Conservation (phyloP, 2,888 invertebrate species). For the Acanthosepion lycidas region DNA sequence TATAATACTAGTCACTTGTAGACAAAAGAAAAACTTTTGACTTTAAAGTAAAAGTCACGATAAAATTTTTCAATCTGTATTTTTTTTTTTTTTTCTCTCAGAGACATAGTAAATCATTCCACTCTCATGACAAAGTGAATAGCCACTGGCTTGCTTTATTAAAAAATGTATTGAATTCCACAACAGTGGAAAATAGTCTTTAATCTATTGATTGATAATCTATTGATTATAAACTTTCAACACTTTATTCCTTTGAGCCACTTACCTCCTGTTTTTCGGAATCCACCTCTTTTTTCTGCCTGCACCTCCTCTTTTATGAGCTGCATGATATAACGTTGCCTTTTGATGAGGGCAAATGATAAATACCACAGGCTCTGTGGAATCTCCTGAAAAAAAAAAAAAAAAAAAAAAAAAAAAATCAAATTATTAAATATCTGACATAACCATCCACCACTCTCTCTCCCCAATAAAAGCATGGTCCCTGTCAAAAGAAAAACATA, state of each 20-base stretch:
- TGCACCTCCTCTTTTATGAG: slow-evolving; percentile 68
- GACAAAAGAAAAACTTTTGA: too few relatives aligned
- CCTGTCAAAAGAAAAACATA: too few relatives aligned
- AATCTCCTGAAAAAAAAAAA: slow-evolving; percentile 65
- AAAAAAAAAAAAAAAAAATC: slow-evolving; percentile 36
- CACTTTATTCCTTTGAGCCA: background rate
- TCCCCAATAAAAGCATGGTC: too few relatives aligned
- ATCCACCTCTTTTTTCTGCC: slow-evolving; percentile 57
- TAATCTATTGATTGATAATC: background rate
- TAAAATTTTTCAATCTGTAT: too few relatives aligned
- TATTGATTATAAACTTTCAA: background rate
- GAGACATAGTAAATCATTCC: too few relatives aligned
- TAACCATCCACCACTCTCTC: too few relatives aligned
- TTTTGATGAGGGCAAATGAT: slow-evolving; percentile 71
- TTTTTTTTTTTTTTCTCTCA: too few relatives aligned
- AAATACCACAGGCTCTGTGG: slow-evolving; percentile 73
- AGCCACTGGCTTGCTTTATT: background rate
- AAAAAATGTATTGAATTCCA: too few relatives aligned
- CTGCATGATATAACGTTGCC: slow-evolving; percentile 69
- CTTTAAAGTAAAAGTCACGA: too few relatives aligned
- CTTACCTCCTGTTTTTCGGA: slow-evolving; percentile 60
- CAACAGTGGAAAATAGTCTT: too few relatives aligned
- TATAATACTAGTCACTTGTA: too few relatives aligned
- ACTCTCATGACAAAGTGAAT: too few relatives aligned
- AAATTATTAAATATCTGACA: background rate